These are phyloP conservation scores for Elachura formosa DNA, from an alignment of 2,113 vertebrate genomes.

Conservation along the genomic window DNA sequence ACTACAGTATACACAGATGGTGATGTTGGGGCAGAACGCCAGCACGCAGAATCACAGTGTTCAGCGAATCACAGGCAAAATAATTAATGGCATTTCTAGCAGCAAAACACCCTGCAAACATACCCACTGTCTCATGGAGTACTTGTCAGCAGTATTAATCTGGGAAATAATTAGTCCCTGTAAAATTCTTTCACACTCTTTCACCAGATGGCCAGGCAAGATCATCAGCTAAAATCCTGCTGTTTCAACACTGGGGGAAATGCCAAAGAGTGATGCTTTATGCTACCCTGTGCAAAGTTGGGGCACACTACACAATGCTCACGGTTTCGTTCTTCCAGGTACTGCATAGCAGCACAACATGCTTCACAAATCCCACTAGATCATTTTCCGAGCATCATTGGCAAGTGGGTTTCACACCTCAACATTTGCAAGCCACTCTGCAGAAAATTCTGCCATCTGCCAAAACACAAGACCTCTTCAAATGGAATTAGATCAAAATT, in stretches of 20 bases:
- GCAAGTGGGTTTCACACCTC: not conserved
- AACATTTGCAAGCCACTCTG: not conserved
- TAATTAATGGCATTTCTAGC: conserved; percentile 42
- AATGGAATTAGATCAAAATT: not conserved
- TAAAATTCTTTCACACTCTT: conserved; percentile 48
- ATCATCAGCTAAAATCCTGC: conserved; percentile 70
- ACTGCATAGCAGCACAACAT: not conserved
- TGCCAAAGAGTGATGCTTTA: conserved; percentile 18
- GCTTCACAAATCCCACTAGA: not conserved
- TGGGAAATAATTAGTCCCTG: conserved; percentile 56
- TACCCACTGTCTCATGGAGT: not conserved
- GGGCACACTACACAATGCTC: not conserved
- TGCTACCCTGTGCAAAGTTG: conserved; percentile 3
- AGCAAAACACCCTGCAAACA: conserved; percentile 1
- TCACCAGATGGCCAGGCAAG: conserved; percentile 66
- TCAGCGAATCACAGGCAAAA: not conserved
- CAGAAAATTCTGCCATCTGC: conserved; percentile 37
- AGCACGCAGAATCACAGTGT: not conserved
- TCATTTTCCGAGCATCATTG: not conserved
- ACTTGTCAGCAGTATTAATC: conserved; percentile 69
- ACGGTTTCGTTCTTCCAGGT: not conserved
- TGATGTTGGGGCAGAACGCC: not conserved
- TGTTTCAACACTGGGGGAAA: conserved; percentile 58
- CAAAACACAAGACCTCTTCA: not conserved
- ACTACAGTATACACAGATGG: not conserved